Percentiles rank a stretch among this genome's conserved stretches.
Conservation (phyloP, 2,113 vertebrate genomes). For the Pongo abelii region DNA sequence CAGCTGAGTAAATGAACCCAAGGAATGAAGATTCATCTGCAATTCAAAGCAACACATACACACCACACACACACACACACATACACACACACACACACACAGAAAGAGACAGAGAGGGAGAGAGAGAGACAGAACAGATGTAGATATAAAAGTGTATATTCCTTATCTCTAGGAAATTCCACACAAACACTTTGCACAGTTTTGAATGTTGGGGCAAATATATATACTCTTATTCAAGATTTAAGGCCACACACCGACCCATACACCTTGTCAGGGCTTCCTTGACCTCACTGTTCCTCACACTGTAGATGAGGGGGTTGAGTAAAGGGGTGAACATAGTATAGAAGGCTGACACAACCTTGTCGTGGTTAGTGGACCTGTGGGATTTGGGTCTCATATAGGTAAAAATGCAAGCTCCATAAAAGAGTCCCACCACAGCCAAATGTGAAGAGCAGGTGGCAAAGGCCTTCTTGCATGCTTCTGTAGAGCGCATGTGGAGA, state of each 20-base stretch:
- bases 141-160: background rate
- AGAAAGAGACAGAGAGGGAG: no score
- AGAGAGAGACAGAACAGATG: background rate
- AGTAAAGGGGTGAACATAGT: background rate
- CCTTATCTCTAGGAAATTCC: background rate
- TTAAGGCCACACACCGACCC: background rate
- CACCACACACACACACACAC: background rate
- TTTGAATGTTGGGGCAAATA: background rate
- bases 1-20: background rate
- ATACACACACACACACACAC: background rate
- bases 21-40: background rate
- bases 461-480: background rate
- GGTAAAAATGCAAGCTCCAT: background rate
- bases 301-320: slow-evolving; percentile 23
- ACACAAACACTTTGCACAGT: background rate
- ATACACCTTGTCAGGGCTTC: background rate
- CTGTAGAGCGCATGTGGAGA: background rate
- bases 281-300: slow-evolving; percentile 46
- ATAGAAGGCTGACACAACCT: background rate
- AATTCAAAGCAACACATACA: background rate
- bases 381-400: slow-evolving; percentile 13
- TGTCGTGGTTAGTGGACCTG: background rate
- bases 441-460: slow-evolving; percentile 21
- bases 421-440: background rate
- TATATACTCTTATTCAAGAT: background rate